Percentiles rank a stretch among this genome's conserved stretches.
Conservation (phyloP, 2,797 vertebrate species). For the Echeneis naucrates region DNA sequence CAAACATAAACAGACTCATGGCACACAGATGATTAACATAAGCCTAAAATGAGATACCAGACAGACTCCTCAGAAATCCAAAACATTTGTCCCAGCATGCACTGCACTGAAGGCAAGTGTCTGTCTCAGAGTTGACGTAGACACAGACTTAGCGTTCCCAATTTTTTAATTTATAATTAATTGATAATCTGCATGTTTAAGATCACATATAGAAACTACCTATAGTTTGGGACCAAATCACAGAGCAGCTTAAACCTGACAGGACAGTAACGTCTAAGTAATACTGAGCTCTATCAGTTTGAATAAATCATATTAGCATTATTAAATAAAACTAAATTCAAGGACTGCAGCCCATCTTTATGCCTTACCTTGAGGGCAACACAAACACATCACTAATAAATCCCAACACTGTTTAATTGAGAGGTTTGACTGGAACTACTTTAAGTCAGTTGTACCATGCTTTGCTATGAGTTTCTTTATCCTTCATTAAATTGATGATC, state of each 20-base stretch:
- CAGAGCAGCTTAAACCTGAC: too few species aligned
- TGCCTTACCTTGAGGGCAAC: background rate
- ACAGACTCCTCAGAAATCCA: background rate
- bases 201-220: background rate
- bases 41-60: background rate
- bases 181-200: background rate
- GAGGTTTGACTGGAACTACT: constrained; percentile 7
- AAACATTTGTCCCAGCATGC: background rate
- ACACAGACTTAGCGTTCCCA: background rate
- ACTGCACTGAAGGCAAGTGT: background rate
- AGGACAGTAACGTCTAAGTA: too few species aligned
- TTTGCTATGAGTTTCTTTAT: constrained; percentile 1
- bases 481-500: too few species aligned
- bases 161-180: background rate
- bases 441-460: background rate
- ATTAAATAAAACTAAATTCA: too few species aligned
- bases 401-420: background rate
- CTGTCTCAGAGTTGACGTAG: background rate
- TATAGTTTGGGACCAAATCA: background rate
- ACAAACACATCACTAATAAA: background rate
- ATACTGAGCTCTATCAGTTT: too few species aligned
- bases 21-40: too few species aligned
- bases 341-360: background rate
- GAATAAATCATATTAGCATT: too few species aligned
- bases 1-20: too few species aligned